These are phyloP conservation scores for Cheilinus undulatus DNA, from an alignment of 2,113 vertebrate species.

Conservation along the genomic window DNA sequence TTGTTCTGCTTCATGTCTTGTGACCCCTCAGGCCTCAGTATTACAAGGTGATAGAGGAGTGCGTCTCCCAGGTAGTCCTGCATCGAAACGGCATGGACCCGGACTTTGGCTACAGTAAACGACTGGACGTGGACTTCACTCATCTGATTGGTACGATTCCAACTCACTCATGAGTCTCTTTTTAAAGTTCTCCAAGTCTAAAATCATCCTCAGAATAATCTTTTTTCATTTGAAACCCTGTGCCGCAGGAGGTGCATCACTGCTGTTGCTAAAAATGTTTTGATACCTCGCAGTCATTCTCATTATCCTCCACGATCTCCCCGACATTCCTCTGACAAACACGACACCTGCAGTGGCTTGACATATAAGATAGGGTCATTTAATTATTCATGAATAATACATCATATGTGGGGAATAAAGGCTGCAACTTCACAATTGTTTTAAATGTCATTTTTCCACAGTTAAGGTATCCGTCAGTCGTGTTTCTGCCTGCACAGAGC, in stretches of 20 bases:
- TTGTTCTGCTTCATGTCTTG: conserved; percentile 62
- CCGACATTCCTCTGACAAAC: conserved; percentile 39
- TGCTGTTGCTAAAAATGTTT: conserved; percentile 44
- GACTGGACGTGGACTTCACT: conserved; percentile 93
- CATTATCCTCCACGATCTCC: conserved; percentile 55
- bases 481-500: conserved; percentile 24
- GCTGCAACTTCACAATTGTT: conserved; percentile 21
- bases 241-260: conserved; percentile 17
- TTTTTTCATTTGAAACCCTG: conserved; percentile 1
- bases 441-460: conserved; percentile 3
- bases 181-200: no score
- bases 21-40: conserved; percentile 90
- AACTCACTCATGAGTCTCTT: no score
- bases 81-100: conserved; percentile 95
- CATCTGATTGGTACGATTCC: conserved; percentile 95
- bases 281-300: conserved; percentile 43
- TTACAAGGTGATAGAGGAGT: conserved; percentile 98
- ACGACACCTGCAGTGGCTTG: conserved; percentile 64
- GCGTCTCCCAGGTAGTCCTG: conserved; percentile 93
- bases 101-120: conserved; percentile 92
- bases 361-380: conserved; percentile 51
- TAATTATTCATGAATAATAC: conserved; percentile 66
- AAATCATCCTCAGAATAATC: background rate
- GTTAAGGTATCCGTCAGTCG: conserved; percentile 19
- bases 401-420: conserved; percentile 36